Evolutionary conservation across 2,888 invertebrate genomes (phyloP).

Genomic region (Sphaerophoria rueppellii): DNA sequence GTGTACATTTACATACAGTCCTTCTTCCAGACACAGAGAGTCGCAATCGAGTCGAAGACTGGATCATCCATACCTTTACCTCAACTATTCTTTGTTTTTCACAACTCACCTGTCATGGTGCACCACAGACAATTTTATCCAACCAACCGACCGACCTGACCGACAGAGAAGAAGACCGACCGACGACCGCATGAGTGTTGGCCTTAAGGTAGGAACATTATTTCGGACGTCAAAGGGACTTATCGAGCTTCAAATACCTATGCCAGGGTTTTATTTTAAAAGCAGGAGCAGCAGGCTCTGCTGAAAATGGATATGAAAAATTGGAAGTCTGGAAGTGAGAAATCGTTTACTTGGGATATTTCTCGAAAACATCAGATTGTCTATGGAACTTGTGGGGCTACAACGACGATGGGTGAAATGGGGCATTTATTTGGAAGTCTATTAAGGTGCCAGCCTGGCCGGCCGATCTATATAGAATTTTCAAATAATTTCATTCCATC

Average conservation of each 20-base stretch:
- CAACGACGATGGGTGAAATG: background rate
- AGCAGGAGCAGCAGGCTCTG: background rate
- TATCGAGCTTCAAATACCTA: constrained; percentile 8
- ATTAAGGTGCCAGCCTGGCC: constrained; percentile 52
- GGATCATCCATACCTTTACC: constrained; percentile 19
- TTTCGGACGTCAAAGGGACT: constrained; percentile 54
- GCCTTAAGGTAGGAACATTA: constrained; percentile 48
- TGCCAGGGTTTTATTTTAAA: constrained; percentile 18
- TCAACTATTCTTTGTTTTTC: constrained; percentile 3
- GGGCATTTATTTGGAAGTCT: constrained; percentile 55
- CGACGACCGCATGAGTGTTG: constrained; percentile 38
- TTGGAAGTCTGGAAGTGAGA: constrained; percentile 54
- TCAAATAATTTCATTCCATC: constrained; percentile 57
- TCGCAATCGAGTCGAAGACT: constrained; percentile 31
- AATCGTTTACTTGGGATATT: constrained; percentile 48
- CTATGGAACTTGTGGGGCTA: background rate
- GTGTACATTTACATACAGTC: constrained; percentile 62
- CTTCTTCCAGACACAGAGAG: background rate
- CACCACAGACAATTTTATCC: constrained; percentile 6
- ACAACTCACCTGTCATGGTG: constrained; percentile 16
- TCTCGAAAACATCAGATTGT: constrained; percentile 8
- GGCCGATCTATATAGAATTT: constrained; percentile 58
- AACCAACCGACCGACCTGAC: background rate
- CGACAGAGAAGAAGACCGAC: no score
- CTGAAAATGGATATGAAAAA: constrained; percentile 59